Evolutionary conservation across 2,113 vertebrate species (phyloP).

Genomic region (Corythaeola cristata): DNA sequence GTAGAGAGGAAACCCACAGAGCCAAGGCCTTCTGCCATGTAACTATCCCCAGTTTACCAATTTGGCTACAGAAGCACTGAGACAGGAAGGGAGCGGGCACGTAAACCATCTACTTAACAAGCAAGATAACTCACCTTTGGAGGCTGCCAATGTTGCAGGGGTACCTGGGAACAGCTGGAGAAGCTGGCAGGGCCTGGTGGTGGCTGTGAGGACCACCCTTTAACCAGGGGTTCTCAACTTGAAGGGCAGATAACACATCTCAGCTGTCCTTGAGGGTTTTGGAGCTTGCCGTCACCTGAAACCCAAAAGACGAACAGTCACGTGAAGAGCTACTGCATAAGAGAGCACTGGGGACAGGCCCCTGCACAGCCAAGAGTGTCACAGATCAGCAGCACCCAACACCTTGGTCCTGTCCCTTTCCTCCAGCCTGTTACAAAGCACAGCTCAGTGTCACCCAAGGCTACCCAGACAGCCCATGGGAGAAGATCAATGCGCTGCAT

Average conservation of each 20-base stretch:
- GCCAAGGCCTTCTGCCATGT: background rate
- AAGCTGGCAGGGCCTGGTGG: background rate
- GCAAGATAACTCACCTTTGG: constrained; percentile 37
- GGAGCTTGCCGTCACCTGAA: constrained; percentile 46
- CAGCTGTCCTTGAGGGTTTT: background rate
- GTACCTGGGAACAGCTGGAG: background rate
- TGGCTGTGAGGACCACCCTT: background rate
- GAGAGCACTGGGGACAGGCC: background rate
- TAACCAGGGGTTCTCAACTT: background rate
- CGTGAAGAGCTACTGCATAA: background rate
- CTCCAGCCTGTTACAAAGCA: background rate
- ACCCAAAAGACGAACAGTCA: constrained; percentile 31
- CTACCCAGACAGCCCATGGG: background rate
- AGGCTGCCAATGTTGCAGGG: constrained; percentile 12
- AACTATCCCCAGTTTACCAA: background rate
- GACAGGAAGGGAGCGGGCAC: background rate
- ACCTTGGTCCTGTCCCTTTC: background rate
- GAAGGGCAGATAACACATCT: constrained; percentile 17
- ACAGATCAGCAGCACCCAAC: background rate
- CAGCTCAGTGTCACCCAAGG: background rate
- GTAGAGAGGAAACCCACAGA: background rate
- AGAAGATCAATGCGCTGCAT: background rate
- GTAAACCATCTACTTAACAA: background rate
- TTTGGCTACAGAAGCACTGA: background rate
- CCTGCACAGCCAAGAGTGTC: background rate